Base-by-base conservation (phyloP, 2,888 invertebrate species). In the Diadromus collaris region DNA sequence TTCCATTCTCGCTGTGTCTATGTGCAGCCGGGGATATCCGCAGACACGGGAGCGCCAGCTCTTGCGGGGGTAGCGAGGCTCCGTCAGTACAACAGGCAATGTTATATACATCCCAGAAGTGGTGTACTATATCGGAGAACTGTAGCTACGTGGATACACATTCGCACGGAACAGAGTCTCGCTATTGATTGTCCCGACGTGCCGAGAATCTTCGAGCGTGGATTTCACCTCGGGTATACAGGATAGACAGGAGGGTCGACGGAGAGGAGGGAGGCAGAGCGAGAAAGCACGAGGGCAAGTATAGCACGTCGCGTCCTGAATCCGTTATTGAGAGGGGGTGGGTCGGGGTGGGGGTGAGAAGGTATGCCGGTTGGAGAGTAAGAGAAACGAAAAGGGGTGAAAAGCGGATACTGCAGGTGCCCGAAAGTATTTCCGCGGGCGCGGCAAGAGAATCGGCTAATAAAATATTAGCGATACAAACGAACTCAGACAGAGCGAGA, bases 181-280 rank as follows among this genome's bases (percentile, higher is more conserved):
- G 78, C 83, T 87, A 87, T 87, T 85, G 87, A 87, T 87, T 86
- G 86, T 84, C 83, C 71, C 80, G 84, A 85, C 87, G 85, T 86
- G 84, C 80, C 76, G 77, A 58, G 86, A 87, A 87, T 87, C 79
- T 77, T 54, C 68, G 65, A 81, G 65, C 79, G 79, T 69, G 79
- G 73, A 80, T 82, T 76, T 72, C 71, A 77, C 80, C 81, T 76
- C 79, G 67, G 70, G 79, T 77, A 69, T 60, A 75, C 71, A 41
- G 27, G 44, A 46, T 54, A 19, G 38, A 10, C 16, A 16, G 64
- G 2, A 27, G 34, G 44, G 19, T 56, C 16, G 34, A 44, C 16
- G 56, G 67, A 76, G 9, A 63, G 38, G 13, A 38, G 13, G 46
- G 24, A 65, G 67, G 79, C 10, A 56, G 68, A 4, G 19, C 71